Base-by-base conservation (phyloP, 2,797 vertebrate species). In the Clamator glandarius region DNA sequence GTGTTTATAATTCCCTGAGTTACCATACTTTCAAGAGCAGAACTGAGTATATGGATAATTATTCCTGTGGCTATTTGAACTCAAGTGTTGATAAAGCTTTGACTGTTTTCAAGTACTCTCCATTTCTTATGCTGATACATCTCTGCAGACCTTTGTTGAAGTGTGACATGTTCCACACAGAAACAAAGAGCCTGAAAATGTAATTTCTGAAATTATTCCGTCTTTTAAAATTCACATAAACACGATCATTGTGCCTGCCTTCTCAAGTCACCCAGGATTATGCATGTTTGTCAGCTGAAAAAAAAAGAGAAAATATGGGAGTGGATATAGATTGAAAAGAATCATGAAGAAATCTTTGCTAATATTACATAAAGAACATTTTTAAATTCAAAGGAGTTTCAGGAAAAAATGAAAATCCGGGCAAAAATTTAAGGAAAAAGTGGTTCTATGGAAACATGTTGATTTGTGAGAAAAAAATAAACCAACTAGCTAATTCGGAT, bases 251-350 rank as follows among this genome's bases (percentile, higher is more conserved):
- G 1, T 70, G 82, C 20, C 48, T 93, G 59, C 39, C 35, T 92
- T 72, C 73, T 75, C 52, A 76, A 92, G 52, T 80, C 74, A 94
- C 59, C 15, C 55, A 79, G 93, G 84, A 83, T 82, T 89, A 76
- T 73, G 41, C 85, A 86, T 78, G 41, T 85, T 91, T 97, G 69
- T 72, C 75, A 96, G 61, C 55, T 64, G 92, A 90, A 94, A 96
- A 94, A 96, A 94, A 48, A 95, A 61, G 95, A 75, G 72, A 95
- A 95, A 84, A 76, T 64, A 89, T 54, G 85, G 41, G 50, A 89
- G 31, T 70, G 54, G 69, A 94, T 96, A 93, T 42, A 52, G 54
- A 79, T 54, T 87, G 72, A 9, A 67, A 92, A 78, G 64, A 74
- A 4, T 8, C 24, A 29, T 31, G 6, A 75, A 88, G 77, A 91